Evolutionary conservation across 2,888 invertebrate genomes (phyloP).

Genomic region (Azorinus chamasolen): DNA sequence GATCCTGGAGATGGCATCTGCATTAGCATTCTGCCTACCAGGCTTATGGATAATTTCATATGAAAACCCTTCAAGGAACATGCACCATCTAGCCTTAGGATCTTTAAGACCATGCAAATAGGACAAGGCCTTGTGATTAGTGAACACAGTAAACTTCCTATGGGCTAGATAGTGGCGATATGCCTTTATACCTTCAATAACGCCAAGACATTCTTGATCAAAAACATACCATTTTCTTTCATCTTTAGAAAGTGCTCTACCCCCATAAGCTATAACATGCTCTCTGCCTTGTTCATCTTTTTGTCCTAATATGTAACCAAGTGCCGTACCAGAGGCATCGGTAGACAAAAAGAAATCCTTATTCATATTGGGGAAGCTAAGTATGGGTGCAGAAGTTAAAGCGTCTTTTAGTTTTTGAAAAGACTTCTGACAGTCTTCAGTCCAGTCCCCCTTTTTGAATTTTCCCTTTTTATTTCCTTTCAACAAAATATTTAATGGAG

Average conservation of each 20-base stretch:
- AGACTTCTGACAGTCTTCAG: slow-evolving; percentile 73
- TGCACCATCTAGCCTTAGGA: slow-evolving; percentile 39
- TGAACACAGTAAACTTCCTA: slow-evolving; percentile 48
- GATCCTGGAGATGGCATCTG: too few relatives aligned
- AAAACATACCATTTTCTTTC: slow-evolving; percentile 58
- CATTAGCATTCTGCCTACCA: slow-evolving; percentile 42
- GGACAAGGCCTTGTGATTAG: too few relatives aligned
- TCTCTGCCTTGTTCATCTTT: slow-evolving; percentile 49
- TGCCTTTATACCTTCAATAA: slow-evolving; percentile 38
- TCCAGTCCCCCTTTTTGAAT: too few relatives aligned
- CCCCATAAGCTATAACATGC: slow-evolving; percentile 62
- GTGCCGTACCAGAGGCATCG: slow-evolving; percentile 50
- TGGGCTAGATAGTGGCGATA: slow-evolving; percentile 55
- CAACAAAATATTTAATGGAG: slow-evolving; percentile 78
- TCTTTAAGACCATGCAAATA: slow-evolving; percentile 46
- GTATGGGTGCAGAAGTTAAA: slow-evolving; percentile 61
- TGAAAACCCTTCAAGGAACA: slow-evolving; percentile 46
- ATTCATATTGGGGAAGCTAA: too few relatives aligned
- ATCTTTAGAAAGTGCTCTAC: slow-evolving; percentile 39
- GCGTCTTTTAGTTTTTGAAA: slow-evolving; percentile 78
- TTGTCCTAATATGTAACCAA: slow-evolving; percentile 66
- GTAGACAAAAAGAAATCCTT: slow-evolving; percentile 54
- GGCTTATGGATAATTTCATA: slow-evolving; percentile 43
- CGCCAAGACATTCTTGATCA: slow-evolving; percentile 50
- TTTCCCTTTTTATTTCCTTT: too few relatives aligned